Evolutionary conservation across 1,140 invertebrate genomes (phyloP), one percentile per base, ranked within the genome.

Genomic region (Drosophila murphyi): DNA sequence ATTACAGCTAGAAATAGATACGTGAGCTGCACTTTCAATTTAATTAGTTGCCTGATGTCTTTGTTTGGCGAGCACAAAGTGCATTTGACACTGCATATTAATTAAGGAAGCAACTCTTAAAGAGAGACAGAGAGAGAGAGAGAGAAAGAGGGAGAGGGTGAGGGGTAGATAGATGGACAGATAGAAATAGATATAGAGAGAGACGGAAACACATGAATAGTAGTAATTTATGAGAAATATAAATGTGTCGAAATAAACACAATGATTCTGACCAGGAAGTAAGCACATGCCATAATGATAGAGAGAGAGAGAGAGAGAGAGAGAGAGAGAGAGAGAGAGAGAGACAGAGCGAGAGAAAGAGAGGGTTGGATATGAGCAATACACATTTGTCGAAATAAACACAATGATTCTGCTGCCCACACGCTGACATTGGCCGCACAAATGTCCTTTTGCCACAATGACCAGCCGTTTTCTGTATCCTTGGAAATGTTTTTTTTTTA

Each of bases 381-480:
- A 20, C 20, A 20, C 1, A 20, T 20, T 20, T 20, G 20, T 20
- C 20, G 20, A 20, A 20, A 20, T 20, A 20, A 20, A 20, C 20
- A 20, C 20, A 20, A 20, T 20, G 20, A 43, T 43, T n/a, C 10
- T 4, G 10, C 3, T 41, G 3, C 10, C 2, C 67, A 72, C 61
- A 43, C 10, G 37, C 52, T 56, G 60, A 20, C 72, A 69, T 59
- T 73, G 67, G 61, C 64, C 10, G 2, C 20, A 10, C 55, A 67
- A 77, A 77, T 83, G 77, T 82, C 73, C 77, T 69, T 63, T 7
- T 4, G 32, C 34, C 3, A 78, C 56, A 72, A 74, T 55, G 50
- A 37, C 55, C 37, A 39, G 32, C 67, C 76, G 83, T 89, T 87
- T 80, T 87, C 80, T 88, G 83, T 87, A 88, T 87, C 76, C 83